These are phyloP conservation scores for Drosophila yakuba DNA, from an alignment of 1,140 invertebrate species.

Conservation along the genomic window DNA sequence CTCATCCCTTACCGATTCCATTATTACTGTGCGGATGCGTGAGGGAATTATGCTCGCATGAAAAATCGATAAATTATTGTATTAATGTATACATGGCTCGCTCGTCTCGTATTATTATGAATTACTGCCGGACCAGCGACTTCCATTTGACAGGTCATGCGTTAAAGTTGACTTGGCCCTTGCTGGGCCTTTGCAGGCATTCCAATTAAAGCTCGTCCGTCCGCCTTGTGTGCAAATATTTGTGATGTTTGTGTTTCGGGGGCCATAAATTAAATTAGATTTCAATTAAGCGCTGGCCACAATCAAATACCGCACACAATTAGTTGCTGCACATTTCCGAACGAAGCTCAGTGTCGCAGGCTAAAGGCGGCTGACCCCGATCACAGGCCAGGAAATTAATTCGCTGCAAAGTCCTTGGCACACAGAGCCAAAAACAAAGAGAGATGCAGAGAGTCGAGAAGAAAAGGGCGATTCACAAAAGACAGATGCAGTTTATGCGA, in stretches of 20 bases:
- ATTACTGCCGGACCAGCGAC: constrained; percentile 64
- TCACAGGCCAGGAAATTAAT: constrained; percentile 49
- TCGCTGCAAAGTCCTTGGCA: constrained; percentile 54
- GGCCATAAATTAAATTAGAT: constrained; percentile 74
- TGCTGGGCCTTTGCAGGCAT: constrained; percentile 28
- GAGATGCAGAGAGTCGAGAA: too few species aligned
- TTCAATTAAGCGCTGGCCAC: constrained; percentile 62
- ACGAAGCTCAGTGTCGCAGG: neutral
- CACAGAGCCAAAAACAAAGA: constrained; percentile 23
- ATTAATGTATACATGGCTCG: constrained; percentile 66
- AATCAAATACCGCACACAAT: constrained; percentile 50
- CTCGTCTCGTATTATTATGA: constrained; percentile 69
- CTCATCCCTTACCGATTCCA: constrained; percentile 13
- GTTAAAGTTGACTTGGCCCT: constrained; percentile 53
- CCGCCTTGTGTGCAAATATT: constrained; percentile 33
- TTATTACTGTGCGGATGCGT: constrained; percentile 36
- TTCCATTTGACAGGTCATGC: constrained; percentile 28
- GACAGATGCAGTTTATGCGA: constrained; percentile 29
- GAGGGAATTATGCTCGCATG: constrained; percentile 41
- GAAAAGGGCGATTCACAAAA: constrained; percentile 6
- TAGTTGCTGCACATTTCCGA: neutral
- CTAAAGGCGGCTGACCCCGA: constrained; percentile 11
- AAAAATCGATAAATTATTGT: constrained; percentile 79
- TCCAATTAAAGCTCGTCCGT: constrained; percentile 64
- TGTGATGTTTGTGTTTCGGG: constrained; percentile 26